These are phyloP conservation scores for Antechinus stuartii DNA, from an alignment of 2,113 vertebrate genomes.

Conservation along the genomic window DNA sequence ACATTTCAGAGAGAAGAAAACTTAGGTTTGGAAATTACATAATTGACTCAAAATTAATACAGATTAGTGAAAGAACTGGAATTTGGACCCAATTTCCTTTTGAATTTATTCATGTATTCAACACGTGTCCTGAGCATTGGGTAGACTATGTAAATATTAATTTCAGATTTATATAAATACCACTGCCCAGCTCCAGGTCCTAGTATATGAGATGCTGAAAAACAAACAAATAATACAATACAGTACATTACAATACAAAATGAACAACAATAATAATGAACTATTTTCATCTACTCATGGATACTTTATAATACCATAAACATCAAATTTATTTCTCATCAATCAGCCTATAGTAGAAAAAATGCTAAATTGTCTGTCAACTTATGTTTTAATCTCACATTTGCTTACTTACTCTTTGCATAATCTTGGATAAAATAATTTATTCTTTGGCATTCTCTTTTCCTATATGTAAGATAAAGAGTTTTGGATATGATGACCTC, in stretches of 20 bases:
- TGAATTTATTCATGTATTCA: background rate
- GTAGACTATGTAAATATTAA: background rate
- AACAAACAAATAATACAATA: background rate
- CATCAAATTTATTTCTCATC: background rate
- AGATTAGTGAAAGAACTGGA: background rate
- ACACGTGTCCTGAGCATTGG: background rate
- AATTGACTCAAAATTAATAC: background rate
- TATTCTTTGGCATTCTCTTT: background rate
- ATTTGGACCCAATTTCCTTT: background rate
- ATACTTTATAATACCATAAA: background rate
- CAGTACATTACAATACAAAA: too few species aligned
- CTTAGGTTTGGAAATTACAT: background rate
- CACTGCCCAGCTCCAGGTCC: background rate
- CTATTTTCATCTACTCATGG: background rate
- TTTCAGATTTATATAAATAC: background rate
- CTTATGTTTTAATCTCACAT: background rate
- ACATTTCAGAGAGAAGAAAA: background rate
- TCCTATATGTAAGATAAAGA: background rate
- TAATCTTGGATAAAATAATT: background rate
- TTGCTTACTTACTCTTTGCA: background rate
- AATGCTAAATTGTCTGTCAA: background rate
- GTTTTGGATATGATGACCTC: background rate
- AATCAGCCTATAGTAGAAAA: background rate
- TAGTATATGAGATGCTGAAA: background rate
- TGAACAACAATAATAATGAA: too few species aligned